phyloP scores from a whole-genome alignment of 1,140 invertebrate genomes.

The Lasioglossum baleicum region DNA sequence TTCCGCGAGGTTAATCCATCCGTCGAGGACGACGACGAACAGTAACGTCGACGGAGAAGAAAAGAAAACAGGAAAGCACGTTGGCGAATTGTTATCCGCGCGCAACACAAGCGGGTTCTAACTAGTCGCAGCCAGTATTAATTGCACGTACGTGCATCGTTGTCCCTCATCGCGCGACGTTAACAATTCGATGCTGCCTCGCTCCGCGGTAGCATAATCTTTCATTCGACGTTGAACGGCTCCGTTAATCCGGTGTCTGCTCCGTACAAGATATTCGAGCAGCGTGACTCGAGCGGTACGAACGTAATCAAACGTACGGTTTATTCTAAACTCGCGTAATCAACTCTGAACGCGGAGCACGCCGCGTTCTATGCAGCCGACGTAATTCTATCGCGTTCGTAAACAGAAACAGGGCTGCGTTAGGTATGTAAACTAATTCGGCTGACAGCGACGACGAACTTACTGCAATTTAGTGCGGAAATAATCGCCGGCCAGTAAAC shows the following conservation, averaged over 20 bases:
- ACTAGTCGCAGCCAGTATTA: conserved; percentile 10
- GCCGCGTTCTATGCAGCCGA: no score
- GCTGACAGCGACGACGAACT: no score
- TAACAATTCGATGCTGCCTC: neutral
- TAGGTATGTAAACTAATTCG: no score
- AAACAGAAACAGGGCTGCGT: no score
- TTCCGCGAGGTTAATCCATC: neutral
- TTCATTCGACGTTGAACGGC: neutral
- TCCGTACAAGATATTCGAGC: neutral
- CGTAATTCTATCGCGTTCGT: neutral
- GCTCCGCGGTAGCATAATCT: neutral
- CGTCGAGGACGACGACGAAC: neutral
- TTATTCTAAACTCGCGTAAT: neutral
- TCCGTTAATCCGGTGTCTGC: neutral
- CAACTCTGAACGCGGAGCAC: neutral
- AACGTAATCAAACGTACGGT: neutral
- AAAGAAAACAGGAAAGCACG: neutral
- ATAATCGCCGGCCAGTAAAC: no score
- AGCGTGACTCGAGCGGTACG: neutral
- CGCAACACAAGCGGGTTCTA: neutral
- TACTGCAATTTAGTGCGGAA: no score
- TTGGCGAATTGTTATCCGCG: neutral
- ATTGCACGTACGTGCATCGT: neutral
- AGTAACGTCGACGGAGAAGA: neutral
- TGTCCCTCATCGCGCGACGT: neutral